Base-by-base conservation (phyloP, 1,140 invertebrate species). In the Pristionchus pacificus region DNA sequence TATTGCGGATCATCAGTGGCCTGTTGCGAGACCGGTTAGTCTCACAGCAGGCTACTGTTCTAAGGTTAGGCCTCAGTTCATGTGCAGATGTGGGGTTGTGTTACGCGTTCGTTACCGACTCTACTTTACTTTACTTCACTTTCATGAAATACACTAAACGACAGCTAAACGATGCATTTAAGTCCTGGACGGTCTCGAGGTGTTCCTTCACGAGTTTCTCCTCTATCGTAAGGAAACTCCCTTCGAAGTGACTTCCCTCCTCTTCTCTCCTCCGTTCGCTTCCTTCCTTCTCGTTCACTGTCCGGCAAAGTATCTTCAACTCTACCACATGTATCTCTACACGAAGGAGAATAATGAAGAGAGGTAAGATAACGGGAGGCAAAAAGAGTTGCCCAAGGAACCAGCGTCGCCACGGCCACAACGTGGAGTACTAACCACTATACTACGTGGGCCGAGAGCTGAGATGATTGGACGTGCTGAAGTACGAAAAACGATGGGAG, bases 351-450 rank as follows among this genome's bases (percentile, higher is more conserved):
- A 49, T 10, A 19, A 49, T 19, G 6, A 6, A 19, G 38, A 49
- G 38, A 49, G 38, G 38, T 49, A 19, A 6, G 38, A 49, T 19
- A 19, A 49, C 38, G n/a, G n/a, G n/a, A n/a, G n/a, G n/a, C n/a
- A n/a, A n/a, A n/a, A n/a, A n/a, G n/a, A n/a, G n/a, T n/a, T n/a
- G n/a, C n/a, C n/a, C n/a, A n/a, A n/a, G n/a, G 75, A 76, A 76
- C 75, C 76, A 70, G 71, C 62, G 75, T 76, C 75, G 75, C 76
- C 76, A 79, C 75, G 76, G 76, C 75, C 75, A 76, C 75, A 76
- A 76, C 75, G 75, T 79, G 76, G 75, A 76, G 75, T 78, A 76
- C 75, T 76, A 78, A 76, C 76, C 75, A 76, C 75, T 78, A 76
- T 76, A 76, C 75, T 76, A 76, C 76, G 28, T 75, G 74, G 74